Base-by-base conservation (phyloP, 2,113 vertebrate species). In the Pteropus alecto region DNA sequence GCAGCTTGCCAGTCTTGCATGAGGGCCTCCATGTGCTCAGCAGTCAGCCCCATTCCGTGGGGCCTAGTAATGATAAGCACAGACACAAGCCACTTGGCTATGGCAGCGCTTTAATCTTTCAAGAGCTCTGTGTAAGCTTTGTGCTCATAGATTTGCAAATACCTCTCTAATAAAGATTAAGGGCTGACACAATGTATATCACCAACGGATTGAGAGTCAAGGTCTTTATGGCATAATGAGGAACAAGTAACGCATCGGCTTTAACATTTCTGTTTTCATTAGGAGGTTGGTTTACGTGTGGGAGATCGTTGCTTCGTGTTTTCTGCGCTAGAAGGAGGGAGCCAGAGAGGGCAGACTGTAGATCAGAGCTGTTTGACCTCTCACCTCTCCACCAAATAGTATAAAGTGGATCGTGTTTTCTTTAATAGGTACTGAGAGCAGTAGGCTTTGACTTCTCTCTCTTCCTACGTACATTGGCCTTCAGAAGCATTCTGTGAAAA, bases 381-480 rank as follows among this genome's bases (percentile, higher is more conserved):
- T 81, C 51, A 41, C n/a, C 76, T 38, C 79, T 24, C 65, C 43
- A 63, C 19, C 26, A n/a, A 61, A 8, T 6, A 51, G n/a, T 14
- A 71, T 43, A 11, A 48, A 77, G 67, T 33, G 70, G 19, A 30
- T 7, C 38, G 16, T 33, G 70, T 58, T 35, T 18, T 68, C 48
- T 79, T 43, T 60, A 18, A 26, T 7, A 30, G 61, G 46, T 33
- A 4, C 13, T 4, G 26, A 63, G 68, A 60, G 48, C 68, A 6
- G 48, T 1, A 4, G n/a, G 15, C 74, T 63, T 41, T 51, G 22
- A 21, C 35, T 84, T 30, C 28, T 54, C 21, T 11, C 71, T 65
- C 46, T 46, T 58, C 2, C 0, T 11, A 60, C 1, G 3, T 11
- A 4, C 12, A 2, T 15, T 0, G 2, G 38, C 77, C 33, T 51